Evolutionary conservation across 2,113 vertebrate genomes (phyloP), one percentile per base, ranked within the genome.

Genomic region (Ursus arctos): DNA sequence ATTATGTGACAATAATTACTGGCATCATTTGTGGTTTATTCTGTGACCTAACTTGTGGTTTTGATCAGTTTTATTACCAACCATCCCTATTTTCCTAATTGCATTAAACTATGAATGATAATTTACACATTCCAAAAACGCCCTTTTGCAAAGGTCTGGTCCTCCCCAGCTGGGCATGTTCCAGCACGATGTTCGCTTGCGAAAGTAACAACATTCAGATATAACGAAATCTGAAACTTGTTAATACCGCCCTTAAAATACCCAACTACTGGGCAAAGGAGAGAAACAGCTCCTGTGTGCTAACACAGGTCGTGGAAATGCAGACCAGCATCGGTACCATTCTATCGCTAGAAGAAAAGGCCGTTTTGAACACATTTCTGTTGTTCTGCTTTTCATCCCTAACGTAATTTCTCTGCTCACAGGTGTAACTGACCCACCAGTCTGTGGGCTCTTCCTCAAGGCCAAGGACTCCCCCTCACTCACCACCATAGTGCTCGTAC

Each of bases 41-140:
- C 84, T 53, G 59, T 76, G 76, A 86, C 2, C 69, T 36, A 63
- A 90, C 40, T 69, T 82, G 40, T n/a, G 59, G 67, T 72, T 91
- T 88, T 76, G 43, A 93, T 82, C 47, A 22, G 19, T 82, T 93
- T 91, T 86, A 61, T 72, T 22, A 53, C 47, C 63, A 89, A 19
- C 65, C 79, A 21, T 76, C 13, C 79, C 82, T 88, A 71, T 47
- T 94, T 91, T 69, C 77, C 53, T 85, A 94, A 91, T 33, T 88
- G 82, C 21, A 85, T 53, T 79, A 57, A 91, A 91, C 69, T 81
- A 80, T 31, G 57, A 26, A 36, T 53, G 49, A 40, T 85, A 55
- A 93, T 84, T 82, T 88, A 51, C 88, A 72, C 28, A 72, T 86
- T 94, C 11, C 77, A 53, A 93, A 91, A 94, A 86, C 89, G 57